A percentile compares a stretch with the other conserved stretches of the same genome.
Conservation (phyloP, 2,797 vertebrate genomes). For the Thunnus albacares region DNA sequence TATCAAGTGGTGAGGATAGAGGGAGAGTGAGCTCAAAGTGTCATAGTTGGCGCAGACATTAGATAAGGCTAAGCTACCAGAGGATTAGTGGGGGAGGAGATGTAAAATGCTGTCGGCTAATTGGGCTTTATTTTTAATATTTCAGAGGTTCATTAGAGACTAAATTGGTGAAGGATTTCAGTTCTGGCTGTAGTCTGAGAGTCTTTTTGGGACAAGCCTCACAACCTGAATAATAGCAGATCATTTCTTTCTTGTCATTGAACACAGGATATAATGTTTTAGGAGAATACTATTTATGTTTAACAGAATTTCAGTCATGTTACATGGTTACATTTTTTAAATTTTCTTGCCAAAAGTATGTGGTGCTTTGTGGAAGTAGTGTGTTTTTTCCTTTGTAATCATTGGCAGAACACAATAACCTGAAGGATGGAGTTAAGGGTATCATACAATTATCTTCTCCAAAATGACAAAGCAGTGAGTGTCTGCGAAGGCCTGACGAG, state of each 20-base stretch:
- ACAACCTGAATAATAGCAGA: constrained; percentile 42
- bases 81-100: constrained; percentile 80
- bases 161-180: constrained; percentile 72
- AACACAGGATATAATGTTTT: not conserved
- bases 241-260: constrained; percentile 13
- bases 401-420: constrained; percentile 27
- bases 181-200: constrained; percentile 49
- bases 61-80: constrained; percentile 77
- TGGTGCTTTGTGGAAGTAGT: not conserved
- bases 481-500: constrained; percentile 12
- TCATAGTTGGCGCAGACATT: constrained; percentile 73
- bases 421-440: constrained; percentile 13
- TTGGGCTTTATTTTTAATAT: constrained; percentile 83
- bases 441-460: constrained; percentile 34
- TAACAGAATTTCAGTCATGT: constrained; percentile 1
- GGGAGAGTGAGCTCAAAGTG: constrained; percentile 70
- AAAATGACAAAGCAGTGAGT: constrained; percentile 21
- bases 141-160: constrained; percentile 77
- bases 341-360: not conserved
- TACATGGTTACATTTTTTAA: constrained; percentile 4
- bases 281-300: constrained; percentile 14
- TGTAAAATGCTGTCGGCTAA: constrained; percentile 78
- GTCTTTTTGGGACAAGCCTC: constrained; percentile 48
- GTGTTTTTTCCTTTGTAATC: constrained; percentile 10
- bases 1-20: constrained; percentile 67